Evolutionary conservation across 2,113 vertebrate species (phyloP), one percentile per base, ranked within the genome.

Genomic region (Parotia lawesii): DNA sequence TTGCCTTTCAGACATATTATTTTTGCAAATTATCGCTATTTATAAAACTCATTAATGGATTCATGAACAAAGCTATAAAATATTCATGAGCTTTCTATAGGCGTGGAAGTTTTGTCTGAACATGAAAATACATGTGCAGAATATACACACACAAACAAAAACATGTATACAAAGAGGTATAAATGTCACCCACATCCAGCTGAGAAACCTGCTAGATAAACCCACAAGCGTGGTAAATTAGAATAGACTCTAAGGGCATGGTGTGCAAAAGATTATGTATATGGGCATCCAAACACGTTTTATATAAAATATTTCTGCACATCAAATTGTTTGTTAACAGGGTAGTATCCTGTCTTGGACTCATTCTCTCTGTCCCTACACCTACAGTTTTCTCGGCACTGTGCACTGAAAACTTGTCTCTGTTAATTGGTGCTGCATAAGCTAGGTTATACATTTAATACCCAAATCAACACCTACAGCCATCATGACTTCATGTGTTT

Each of bases 381-480:
- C 10, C 37, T 53, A 12, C 1, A 40, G 45, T 50, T 87, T 45
- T 65, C 40, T 54, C 60, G 50, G 42, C 51, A 61, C 37, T 42
- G 24, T 47, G 45, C 27, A 8, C 27, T n/a, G 48, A 69, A 79
- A 79, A 54, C 53, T 58, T 31, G 48, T 37, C 60, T 85, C 64
- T 56, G 44, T 60, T 81, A 90, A 96, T 80, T 47, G 6, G 45
- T 70, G 42, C 92, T 87, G 70, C 83, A 48, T 19, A 76, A 95
- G 61, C 74, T 75, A 94, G 70, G 87, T 94, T 96, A 93, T 91
- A 90, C 72, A 56, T 92, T 96, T 94, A 94, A 87, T 93, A 96
- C 66, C 95, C 95, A 96, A 87, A 95, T 96, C 96, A 95, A 94
- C 96, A 95, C 96, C 94, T 95, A 95, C 94, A 92, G 86, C 80